Conservation (phyloP, 37 sponge, comb jelly and placozoan species). For the Spongilla lacustris region DNA sequence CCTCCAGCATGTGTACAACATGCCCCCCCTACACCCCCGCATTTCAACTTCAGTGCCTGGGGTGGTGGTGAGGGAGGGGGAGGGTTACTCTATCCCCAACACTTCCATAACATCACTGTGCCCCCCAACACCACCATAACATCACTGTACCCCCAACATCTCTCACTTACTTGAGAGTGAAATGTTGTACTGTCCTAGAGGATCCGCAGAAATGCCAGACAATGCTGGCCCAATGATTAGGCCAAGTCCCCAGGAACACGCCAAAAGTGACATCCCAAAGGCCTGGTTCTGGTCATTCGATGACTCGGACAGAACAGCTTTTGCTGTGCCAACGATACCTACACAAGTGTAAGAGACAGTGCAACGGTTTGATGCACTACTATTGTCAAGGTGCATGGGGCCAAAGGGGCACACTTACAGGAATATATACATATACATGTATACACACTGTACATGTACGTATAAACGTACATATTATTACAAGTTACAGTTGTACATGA, state of each 20-base stretch:
- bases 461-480: background rate
- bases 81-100: background rate
- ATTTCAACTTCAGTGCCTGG: too few relatives aligned
- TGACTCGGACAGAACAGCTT: conserved; percentile 78
- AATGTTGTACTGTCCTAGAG: conserved; percentile 77
- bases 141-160: background rate
- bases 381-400: too few relatives aligned
- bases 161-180: conserved; percentile 37
- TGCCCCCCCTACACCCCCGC: too few relatives aligned
- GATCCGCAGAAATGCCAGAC: conserved; percentile 67
- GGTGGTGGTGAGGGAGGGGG: too few relatives aligned
- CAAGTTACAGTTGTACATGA: too few relatives aligned
- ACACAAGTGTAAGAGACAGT: background rate
- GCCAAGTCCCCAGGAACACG: conserved; percentile 55
- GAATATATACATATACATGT: too few relatives aligned
- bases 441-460: background rate
- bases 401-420: too few relatives aligned
- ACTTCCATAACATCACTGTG: background rate
- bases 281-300: conserved; percentile 72
- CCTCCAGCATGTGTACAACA: too few relatives aligned
- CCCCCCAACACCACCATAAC: background rate
- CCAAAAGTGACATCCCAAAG: conserved; percentile 54
- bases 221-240: conserved; percentile 73
- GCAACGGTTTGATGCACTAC: too few relatives aligned
- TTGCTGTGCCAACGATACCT: conserved; percentile 70